phyloP scores from a whole-genome alignment of 2,113 vertebrate genomes.

The Tretioscincus oriximinensis region DNA sequence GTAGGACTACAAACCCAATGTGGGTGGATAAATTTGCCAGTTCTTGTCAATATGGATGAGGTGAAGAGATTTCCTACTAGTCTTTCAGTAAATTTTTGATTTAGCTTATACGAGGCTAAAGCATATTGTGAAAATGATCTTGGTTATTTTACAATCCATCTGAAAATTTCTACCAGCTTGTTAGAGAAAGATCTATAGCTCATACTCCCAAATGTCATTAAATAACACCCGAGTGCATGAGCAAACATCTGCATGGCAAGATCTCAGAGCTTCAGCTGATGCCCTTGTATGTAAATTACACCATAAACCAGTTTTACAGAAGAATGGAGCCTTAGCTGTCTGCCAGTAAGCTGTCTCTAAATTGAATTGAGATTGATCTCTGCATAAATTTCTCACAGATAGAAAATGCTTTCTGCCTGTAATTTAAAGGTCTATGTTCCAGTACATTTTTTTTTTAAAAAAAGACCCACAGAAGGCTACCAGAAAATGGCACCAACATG shows the following conservation, averaged over 20 bases:
- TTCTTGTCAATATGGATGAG: too few species aligned
- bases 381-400: background rate
- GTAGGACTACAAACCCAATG: too few species aligned
- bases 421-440: background rate
- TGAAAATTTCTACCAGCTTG: background rate
- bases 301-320: slow-evolving; percentile 18
- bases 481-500: background rate
- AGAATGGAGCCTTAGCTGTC: background rate
- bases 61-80: background rate
- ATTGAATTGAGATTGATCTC: slow-evolving; percentile 28
- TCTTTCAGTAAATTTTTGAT: background rate
- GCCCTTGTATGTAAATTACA: slow-evolving; percentile 8
- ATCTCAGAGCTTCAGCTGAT: background rate
- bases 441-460: too few species aligned
- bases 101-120: background rate
- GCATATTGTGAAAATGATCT: background rate
- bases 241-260: background rate
- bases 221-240: background rate
- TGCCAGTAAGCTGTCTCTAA: slow-evolving; percentile 14
- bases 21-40: too few species aligned
- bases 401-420: slow-evolving; percentile 9
- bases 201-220: background rate
- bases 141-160: background rate
- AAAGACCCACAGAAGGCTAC: background rate
- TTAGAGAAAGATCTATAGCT: background rate